Percentiles rank a stretch among this genome's conserved stretches.
Evolutionary conservation across 2,113 vertebrate species (phyloP).

Genomic region (Dunckerocampus dactyliophorus): DNA sequence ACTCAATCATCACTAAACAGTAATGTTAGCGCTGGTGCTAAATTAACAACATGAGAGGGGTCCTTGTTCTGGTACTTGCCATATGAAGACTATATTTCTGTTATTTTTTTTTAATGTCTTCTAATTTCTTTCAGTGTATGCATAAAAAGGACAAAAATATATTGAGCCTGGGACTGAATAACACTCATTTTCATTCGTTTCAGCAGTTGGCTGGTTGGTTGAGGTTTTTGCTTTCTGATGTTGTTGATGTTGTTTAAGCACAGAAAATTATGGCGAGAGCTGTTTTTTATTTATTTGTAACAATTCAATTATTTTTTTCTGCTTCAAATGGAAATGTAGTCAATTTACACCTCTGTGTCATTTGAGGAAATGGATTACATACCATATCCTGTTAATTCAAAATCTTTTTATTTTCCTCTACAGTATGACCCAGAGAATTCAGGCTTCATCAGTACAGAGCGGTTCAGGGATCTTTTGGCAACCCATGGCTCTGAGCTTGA

Average conservation of each 20-base stretch:
- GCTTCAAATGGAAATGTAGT: not conserved
- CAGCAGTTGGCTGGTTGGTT: not conserved
- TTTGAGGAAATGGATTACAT: not conserved
- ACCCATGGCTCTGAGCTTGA: constrained; percentile 87
- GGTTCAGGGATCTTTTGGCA: constrained; percentile 87
- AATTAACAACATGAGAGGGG: not conserved
- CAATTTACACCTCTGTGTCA: not conserved
- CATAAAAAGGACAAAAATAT: not conserved
- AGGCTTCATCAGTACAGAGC: constrained; percentile 91
- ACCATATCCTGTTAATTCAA: not conserved
- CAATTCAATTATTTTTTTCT: not conserved
- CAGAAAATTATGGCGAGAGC: not conserved
- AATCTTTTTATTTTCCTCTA: constrained; percentile 33
- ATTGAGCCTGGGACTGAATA: constrained; percentile 14
- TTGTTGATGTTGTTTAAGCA: not conserved
- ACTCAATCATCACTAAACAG: not conserved
- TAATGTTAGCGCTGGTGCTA: not conserved
- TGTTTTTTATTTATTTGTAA: not conserved
- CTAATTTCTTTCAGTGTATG: constrained; percentile 4
- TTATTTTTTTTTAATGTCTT: constrained; percentile 14
- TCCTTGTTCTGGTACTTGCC: not conserved
- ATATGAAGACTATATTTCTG: not conserved
- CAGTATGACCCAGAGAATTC: constrained; percentile 92
- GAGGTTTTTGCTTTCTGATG: constrained; percentile 1
- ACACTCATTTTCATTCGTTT: not conserved